phyloP scores from a whole-genome alignment of 2,888 invertebrate species.

The Tenthredo amoena region DNA sequence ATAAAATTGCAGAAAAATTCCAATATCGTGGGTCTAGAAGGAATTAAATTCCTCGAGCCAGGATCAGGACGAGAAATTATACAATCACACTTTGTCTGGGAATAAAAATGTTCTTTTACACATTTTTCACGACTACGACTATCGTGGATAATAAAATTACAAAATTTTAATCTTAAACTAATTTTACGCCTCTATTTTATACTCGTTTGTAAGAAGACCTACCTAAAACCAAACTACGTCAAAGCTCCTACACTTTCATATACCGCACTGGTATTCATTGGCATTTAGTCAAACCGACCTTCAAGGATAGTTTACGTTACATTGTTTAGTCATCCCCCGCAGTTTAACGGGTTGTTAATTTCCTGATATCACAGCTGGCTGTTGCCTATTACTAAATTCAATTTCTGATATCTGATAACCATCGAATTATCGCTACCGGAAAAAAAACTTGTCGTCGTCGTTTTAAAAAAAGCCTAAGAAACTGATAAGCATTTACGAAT shows the following conservation, averaged over 20 bases:
- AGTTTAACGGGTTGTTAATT: neutral
- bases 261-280: neutral
- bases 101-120: neutral
- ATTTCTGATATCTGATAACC: neutral
- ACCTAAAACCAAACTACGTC: neutral
- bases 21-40: too few species aligned
- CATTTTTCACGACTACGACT: neutral
- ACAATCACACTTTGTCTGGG: neutral
- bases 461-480: neutral
- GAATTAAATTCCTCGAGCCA: too few species aligned
- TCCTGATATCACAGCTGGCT: neutral
- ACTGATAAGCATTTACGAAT: neutral
- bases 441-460: neutral
- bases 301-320: constrained; percentile 10
- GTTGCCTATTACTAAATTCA: neutral
- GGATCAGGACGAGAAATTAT: too few species aligned
- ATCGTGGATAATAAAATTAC: neutral
- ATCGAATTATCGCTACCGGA: neutral
- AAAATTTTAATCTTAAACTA: neutral
- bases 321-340: neutral
- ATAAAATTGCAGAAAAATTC: neutral
- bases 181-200: neutral
- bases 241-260: neutral
- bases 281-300: constrained; percentile 35
- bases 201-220: neutral